Evolutionary conservation across 1,140 invertebrate genomes (phyloP).

Genomic region (Ips typographus): DNA sequence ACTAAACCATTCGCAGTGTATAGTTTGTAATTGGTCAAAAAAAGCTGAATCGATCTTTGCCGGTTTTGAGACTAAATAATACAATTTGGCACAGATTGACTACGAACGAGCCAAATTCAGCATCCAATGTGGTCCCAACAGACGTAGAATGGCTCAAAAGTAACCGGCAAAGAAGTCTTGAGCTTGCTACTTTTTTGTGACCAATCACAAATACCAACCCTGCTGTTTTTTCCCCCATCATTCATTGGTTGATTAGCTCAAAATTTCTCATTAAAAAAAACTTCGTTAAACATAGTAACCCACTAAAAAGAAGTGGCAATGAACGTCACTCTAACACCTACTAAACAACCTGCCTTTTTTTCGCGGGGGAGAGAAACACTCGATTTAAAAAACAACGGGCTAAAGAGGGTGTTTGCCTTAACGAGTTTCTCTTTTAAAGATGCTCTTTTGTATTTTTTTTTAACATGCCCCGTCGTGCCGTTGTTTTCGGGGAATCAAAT

Average conservation of each 20-base stretch:
- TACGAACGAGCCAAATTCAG: too few relatives aligned
- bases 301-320: slow-evolving; percentile 32
- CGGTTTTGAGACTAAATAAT: too few relatives aligned
- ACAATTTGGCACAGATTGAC: too few relatives aligned
- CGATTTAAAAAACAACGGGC: slow-evolving; percentile 36
- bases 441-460: slow-evolving; percentile 32
- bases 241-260: not conserved
- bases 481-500: slow-evolving; percentile 28
- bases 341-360: slow-evolving; percentile 36
- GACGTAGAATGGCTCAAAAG: too few relatives aligned
- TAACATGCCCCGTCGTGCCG: slow-evolving; percentile 20
- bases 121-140: too few relatives aligned
- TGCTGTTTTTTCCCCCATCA: too few relatives aligned
- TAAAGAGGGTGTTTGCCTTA: slow-evolving; percentile 35
- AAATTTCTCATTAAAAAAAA: slow-evolving; percentile 1
- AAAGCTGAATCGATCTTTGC: too few relatives aligned
- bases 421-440: slow-evolving; percentile 34
- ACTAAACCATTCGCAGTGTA: too few relatives aligned
- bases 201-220: too few relatives aligned
- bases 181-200: too few relatives aligned
- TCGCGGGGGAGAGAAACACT: slow-evolving; percentile 26
- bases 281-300: slow-evolving; percentile 19
- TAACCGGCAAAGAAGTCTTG: too few relatives aligned
- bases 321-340: slow-evolving; percentile 36
- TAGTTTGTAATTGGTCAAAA: too few relatives aligned